Evolutionary conservation across 37 sponge, comb jelly and placozoan species (phyloP), one percentile per base, ranked within the genome.

Genomic region (Ianthella basta): DNA sequence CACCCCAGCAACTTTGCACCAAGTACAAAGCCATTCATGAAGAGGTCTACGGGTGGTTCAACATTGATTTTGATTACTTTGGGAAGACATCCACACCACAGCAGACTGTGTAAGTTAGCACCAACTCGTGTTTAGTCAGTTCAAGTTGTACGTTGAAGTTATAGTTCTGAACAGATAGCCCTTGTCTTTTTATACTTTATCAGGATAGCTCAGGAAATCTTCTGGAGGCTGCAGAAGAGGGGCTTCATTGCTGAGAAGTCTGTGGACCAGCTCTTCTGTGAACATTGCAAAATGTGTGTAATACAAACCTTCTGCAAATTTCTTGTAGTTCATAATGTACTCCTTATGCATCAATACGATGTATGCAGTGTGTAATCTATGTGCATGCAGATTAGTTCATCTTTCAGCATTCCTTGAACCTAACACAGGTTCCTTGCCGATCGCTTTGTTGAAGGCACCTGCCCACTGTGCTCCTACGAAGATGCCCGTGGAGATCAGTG

Each of bases 401-500:
- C n/a, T n/a, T n/a, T n/a, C n/a, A n/a, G 50, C 50, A 44, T 44
- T 44, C 50, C 8, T 3, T 44, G 50, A 44, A 44, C 14, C 37
- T 70, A 20, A 4, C 6, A 70, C 24, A 85, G 89, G 79, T 95
- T 95, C 75, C 68, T 95, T 39, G 95, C 95, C 24, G 95, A 95
- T 59, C 73, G 95, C 15, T 92, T 95, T 89, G 92, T 95, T n/a
- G 90, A 92, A 79, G 95, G 95, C 1, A 89, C 81, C 8, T 95
- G 95, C 72, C 95, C 95, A 30, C 81, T 84, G 56, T 93, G 93
- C 77, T 60, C 37, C 20, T 93, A 79, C 67, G 89, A 85, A n/a
- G 95, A 92, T 85, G 92, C 92, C 24, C 70, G 89, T 16, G 95
- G 95, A 5, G 95, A 95, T 59, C 95, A 95, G 60, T 95, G 95